phyloP scores from a whole-genome alignment of 2,113 vertebrate genomes.

The Rutilus rutilus region DNA sequence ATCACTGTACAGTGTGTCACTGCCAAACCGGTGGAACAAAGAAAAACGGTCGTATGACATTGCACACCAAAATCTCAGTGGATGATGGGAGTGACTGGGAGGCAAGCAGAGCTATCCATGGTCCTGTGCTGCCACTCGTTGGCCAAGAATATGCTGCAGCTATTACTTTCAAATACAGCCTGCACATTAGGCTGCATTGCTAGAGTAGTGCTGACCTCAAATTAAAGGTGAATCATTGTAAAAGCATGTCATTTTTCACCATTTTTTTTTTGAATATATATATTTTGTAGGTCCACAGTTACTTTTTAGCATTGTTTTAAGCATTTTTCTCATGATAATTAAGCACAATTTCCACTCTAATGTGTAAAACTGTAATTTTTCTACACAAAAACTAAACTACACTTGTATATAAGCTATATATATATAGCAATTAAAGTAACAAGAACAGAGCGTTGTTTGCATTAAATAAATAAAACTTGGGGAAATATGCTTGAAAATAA shows the following conservation, averaged over 20 bases:
- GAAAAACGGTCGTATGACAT: constrained; percentile 22
- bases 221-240: background rate
- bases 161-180: background rate
- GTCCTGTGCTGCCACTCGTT: constrained; percentile 36
- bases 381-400: too few relatives aligned
- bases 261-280: background rate
- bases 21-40: constrained; percentile 15
- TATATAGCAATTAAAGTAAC: background rate
- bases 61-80: constrained; percentile 21
- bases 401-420: too few relatives aligned
- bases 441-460: background rate
- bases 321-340: background rate
- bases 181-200: background rate
- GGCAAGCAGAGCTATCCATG: constrained; percentile 41
- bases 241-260: background rate
- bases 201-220: background rate
- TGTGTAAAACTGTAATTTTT: too few relatives aligned
- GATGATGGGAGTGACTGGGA: constrained; percentile 33
- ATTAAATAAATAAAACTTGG: background rate
- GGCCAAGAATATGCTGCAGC: constrained; percentile 19
- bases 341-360: background rate
- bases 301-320: background rate
- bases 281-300: background rate
- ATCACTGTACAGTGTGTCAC: constrained; percentile 17
- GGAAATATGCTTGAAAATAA: background rate